phyloP scores from a whole-genome alignment of 2,888 invertebrate genomes.

The Oligia latruncula region DNA sequence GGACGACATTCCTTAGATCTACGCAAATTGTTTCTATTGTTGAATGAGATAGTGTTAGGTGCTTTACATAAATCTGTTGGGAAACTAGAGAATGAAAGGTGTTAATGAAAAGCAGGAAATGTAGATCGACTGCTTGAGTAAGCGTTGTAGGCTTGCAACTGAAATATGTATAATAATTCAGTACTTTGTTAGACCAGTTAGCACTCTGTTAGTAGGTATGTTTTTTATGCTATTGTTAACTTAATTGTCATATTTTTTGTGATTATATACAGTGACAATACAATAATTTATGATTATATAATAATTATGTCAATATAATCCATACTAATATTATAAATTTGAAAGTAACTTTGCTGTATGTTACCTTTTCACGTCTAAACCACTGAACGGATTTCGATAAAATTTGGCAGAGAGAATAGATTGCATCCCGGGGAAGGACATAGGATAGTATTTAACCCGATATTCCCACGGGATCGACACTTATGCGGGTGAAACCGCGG shows the following conservation, averaged over 20 bases:
- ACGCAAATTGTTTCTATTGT: conserved; percentile 64
- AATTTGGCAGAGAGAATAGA: no score
- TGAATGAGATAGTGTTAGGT: conserved; percentile 45
- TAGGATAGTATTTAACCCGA: no score
- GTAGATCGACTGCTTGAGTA: conserved; percentile 3
- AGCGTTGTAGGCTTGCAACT: neutral
- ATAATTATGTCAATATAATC: no score
- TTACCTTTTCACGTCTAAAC: no score
- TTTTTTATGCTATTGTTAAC: neutral
- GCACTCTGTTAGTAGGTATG: neutral
- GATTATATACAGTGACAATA: no score
- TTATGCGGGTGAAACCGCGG: no score
- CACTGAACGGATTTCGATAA: no score
- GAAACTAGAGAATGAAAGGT: conserved; percentile 18
- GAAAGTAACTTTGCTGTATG: no score
- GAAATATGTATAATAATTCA: neutral
- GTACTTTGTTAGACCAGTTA: neutral
- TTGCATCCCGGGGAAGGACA: no score
- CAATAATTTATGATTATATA: no score
- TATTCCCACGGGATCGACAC: no score
- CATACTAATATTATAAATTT: no score
- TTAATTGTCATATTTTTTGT: neutral
- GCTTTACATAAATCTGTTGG: conserved; percentile 41
- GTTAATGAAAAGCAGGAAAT: conserved; percentile 35
- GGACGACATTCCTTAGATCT: conserved; percentile 56